Evolutionary conservation across 2,797 vertebrate genomes (phyloP).

Genomic region (Scomberomorus guttatus): DNA sequence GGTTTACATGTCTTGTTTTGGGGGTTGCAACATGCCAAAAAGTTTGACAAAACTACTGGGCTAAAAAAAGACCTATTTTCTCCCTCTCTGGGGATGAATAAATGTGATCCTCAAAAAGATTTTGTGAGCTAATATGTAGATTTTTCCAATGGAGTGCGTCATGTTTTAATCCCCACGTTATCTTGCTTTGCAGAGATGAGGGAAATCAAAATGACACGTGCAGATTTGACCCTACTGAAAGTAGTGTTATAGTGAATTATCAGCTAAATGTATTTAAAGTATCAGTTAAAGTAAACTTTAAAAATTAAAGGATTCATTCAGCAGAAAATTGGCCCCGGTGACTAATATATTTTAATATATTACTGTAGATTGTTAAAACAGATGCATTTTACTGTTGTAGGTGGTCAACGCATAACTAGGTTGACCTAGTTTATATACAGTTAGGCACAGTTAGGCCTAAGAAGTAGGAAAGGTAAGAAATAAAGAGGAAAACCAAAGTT

Average conservation of each 20-base stretch:
- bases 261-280: background rate
- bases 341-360: background rate
- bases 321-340: background rate
- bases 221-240: background rate
- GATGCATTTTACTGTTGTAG: too few species aligned
- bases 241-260: background rate
- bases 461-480: too few species aligned
- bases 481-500: too few species aligned
- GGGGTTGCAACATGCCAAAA: slow-evolving; percentile 21
- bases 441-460: too few species aligned
- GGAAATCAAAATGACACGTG: background rate
- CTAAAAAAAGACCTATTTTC: slow-evolving; percentile 26
- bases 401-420: too few species aligned
- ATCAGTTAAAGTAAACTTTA: too few species aligned
- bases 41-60: slow-evolving; percentile 40
- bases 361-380: too few species aligned
- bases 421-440: background rate
- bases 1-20: slow-evolving; percentile 23
- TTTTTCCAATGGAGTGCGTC: slow-evolving; percentile 23
- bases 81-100: slow-evolving; percentile 23
- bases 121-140: slow-evolving; percentile 26
- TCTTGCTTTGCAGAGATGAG: background rate
- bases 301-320: too few species aligned
- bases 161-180: slow-evolving; percentile 33
- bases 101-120: slow-evolving; percentile 22